Conservation (phyloP, 64 coral and sea anemone species). For the Actinia equina region DNA sequence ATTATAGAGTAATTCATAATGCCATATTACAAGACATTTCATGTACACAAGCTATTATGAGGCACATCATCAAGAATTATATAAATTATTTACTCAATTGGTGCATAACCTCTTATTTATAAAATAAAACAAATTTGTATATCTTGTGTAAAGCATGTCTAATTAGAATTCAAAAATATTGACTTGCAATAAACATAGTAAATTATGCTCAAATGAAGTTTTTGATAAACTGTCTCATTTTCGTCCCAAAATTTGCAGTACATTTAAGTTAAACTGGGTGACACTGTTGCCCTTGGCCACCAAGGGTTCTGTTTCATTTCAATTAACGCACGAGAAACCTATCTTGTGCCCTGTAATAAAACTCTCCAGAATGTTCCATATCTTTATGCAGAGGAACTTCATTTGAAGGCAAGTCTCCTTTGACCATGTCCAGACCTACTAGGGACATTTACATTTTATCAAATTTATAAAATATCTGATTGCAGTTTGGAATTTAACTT, state of each 20-base stretch:
- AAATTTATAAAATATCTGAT: background rate
- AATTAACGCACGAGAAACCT: background rate
- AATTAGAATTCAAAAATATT: background rate
- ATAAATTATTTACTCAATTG: background rate
- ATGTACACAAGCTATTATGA: background rate
- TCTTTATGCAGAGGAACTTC: background rate
- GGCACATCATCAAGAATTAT: background rate
- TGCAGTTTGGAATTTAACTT: slow-evolving; percentile 21
- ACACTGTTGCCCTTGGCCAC: background rate
- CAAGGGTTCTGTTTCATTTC: slow-evolving; percentile 1
- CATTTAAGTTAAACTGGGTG: background rate
- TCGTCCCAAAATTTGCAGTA: background rate
- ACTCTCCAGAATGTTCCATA: background rate
- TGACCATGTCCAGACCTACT: slow-evolving; percentile 7
- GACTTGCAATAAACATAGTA: background rate
- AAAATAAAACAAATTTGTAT: background rate
- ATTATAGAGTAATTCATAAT: too few species aligned
- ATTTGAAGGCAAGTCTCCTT: background rate
- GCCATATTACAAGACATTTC: too few species aligned
- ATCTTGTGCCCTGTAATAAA: background rate
- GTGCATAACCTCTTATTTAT: background rate
- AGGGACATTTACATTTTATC: slow-evolving; percentile 3
- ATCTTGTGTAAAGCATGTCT: background rate
- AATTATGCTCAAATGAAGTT: background rate
- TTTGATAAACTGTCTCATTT: background rate